Conservation (phyloP, 2,888 invertebrate species). For the Scaptomyza flava region DNA sequence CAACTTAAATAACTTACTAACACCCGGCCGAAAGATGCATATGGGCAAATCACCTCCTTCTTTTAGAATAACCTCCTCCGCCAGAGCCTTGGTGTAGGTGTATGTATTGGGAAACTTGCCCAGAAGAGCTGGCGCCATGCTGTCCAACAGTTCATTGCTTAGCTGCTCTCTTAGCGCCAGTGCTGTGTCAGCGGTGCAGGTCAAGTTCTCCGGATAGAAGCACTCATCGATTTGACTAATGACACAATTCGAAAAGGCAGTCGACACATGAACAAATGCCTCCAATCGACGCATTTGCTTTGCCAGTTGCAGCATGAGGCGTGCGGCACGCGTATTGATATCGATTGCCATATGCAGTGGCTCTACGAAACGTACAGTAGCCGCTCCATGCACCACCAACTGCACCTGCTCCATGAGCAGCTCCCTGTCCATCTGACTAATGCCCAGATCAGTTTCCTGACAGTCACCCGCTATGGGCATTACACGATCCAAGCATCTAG, state of each 20-base stretch:
- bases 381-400: conserved; percentile 94
- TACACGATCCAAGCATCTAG: conserved; percentile 76
- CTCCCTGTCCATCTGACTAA: conserved; percentile 80
- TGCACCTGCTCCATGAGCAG: conserved; percentile 83
- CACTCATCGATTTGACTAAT: conserved; percentile 82
- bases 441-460: conserved; percentile 80
- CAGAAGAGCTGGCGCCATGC: conserved; percentile 71
- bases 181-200: conserved; percentile 81
- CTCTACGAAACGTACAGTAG: conserved; percentile 92
- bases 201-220: conserved; percentile 81
- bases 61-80: conserved; percentile 87
- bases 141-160: conserved; percentile 81
- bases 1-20: conserved; percentile 84
- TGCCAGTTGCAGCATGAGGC: conserved; percentile 87
- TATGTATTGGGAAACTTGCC: conserved; percentile 88
- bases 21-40: conserved; percentile 89
- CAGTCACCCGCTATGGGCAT: conserved; percentile 84
- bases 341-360: conserved; percentile 88
- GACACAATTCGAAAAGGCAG: conserved; percentile 89
- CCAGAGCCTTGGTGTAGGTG: conserved; percentile 89
- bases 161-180: conserved; percentile 77
- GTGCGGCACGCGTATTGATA: conserved; percentile 89
- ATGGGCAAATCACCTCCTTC: conserved; percentile 87
- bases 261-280: conserved; percentile 88
- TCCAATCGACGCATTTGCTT: conserved; percentile 85